Evolutionary conservation across 2,113 vertebrate genomes (phyloP).

Genomic region (Camelus bactrianus): DNA sequence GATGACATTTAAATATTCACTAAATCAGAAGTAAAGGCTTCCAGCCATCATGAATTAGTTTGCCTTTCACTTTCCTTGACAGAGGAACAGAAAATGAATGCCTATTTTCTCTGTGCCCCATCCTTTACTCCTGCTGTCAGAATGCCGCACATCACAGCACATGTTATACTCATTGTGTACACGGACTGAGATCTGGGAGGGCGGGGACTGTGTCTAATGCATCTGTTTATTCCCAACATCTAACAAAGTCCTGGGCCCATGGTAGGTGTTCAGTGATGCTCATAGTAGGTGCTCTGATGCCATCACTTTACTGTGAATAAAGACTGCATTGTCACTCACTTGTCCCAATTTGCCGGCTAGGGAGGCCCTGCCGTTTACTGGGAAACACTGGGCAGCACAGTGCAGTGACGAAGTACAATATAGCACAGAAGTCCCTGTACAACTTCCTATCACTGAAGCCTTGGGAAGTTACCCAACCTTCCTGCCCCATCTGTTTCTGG

Average conservation of each 20-base stretch:
- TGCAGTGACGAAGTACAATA: background rate
- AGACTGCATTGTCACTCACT: background rate
- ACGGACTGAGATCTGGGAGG: background rate
- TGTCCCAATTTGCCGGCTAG: background rate
- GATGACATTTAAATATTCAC: background rate
- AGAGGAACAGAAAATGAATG: background rate
- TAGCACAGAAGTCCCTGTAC: background rate
- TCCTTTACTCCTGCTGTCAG: background rate
- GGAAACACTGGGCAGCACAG: background rate
- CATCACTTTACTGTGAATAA: background rate
- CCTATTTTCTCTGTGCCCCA: background rate
- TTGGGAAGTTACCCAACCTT: background rate
- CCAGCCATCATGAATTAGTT: background rate
- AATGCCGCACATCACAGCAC: rapidly evolving
- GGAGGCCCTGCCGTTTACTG: background rate
- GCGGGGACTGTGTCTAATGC: no score
- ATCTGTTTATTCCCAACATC: background rate
- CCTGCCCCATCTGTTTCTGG: background rate
- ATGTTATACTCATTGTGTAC: rapidly evolving
- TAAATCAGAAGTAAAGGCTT: constrained; percentile 51
- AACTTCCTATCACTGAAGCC: background rate
- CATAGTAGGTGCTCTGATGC: no score
- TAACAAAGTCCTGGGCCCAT: background rate
- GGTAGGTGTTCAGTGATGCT: background rate
- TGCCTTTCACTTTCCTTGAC: constrained; percentile 37